Evolutionary conservation across 2,888 invertebrate genomes (phyloP), one percentile per base, ranked within the genome.

Genomic region (Tetheella fluctuosa): DNA sequence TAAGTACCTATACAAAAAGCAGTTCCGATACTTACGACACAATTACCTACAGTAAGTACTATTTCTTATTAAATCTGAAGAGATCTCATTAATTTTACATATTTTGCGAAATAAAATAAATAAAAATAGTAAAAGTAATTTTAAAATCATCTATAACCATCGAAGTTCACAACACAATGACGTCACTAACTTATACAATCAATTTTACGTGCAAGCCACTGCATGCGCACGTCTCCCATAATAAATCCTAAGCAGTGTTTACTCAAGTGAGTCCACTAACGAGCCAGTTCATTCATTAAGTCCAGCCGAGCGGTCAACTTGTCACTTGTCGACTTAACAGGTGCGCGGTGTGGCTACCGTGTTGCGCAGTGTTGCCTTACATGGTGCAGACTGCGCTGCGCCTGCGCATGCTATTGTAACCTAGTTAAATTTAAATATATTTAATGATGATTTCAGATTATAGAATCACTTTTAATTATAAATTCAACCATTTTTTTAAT

Each of bases 241-340:
- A 28, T 54, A 28, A 28, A 28, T 54, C 23, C 25, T 28, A 28
- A 25, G 15, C 25, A 17, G 23, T 54, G 28, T 54, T 54, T 54
- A 28, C 28, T 54, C 23, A 28, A 6, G 54, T 25, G 28, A 23
- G 12, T 25, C 54, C 20, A 48, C 48, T 48, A 48, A 48, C 48
- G 48, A 48, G 48, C 48, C 10, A 48, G 54, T 48, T 34, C 48
- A 60, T 60, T 54, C 53, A 57, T 57, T 60, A 57, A 28, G 25
- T 37, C 30, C 48, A 55, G 34, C 58, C 58, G 52, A 58, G 58
- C 52, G 58, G 61, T 61, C 60, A 60, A 13, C 57, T 54, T 60
- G 56, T 57, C 60, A 57, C 60, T 57, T 60, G 60, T 56, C 28
- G 55, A 58, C 54, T 13, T 39, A 23, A 17, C 61, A 54, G 54